Percentiles rank a stretch among this genome's conserved stretches.
These are phyloP conservation scores for Enteromius mattozi DNA, from an alignment of 2,797 vertebrate genomes.

Conservation along the genomic window DNA sequence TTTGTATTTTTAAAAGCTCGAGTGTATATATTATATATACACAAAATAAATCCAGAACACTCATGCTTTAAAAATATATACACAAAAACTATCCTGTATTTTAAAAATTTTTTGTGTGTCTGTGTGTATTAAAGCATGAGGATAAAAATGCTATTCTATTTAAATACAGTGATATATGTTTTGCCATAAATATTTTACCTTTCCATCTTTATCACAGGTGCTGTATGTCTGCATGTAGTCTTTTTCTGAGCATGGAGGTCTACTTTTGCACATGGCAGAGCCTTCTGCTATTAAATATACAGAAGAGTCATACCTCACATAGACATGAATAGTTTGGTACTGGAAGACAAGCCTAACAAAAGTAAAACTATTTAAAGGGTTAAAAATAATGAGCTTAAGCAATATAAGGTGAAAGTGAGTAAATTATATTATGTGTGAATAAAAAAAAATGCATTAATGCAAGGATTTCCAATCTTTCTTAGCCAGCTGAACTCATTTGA, in stretches of 20 bases:
- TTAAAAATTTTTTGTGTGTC: too few relatives aligned
- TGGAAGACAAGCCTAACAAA: not conserved
- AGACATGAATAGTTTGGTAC: not conserved
- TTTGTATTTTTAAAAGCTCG: too few relatives aligned
- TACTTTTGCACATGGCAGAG: constrained; percentile 80
- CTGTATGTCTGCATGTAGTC: constrained; percentile 97
- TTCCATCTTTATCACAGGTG: constrained; percentile 88
- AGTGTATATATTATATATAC: too few relatives aligned
- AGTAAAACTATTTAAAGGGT: not conserved
- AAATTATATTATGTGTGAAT: not conserved
- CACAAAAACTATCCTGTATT: too few relatives aligned
- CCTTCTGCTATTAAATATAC: constrained; percentile 83
- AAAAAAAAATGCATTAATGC: too few relatives aligned
- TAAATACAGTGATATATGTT: not conserved
- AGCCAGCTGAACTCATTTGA: too few relatives aligned
- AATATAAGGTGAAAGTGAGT: not conserved
- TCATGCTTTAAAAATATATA: not conserved
- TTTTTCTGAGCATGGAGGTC: constrained; percentile 87
- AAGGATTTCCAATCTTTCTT: too few relatives aligned
- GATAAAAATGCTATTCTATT: too few relatives aligned
- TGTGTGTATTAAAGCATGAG: too few relatives aligned
- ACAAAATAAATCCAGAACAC: too few relatives aligned
- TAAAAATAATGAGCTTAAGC: not conserved
- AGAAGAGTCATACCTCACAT: not conserved
- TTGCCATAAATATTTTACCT: constrained; percentile 76